phyloP scores from a whole-genome alignment of 2,888 invertebrate genomes.

The Dendrolimus pini region DNA sequence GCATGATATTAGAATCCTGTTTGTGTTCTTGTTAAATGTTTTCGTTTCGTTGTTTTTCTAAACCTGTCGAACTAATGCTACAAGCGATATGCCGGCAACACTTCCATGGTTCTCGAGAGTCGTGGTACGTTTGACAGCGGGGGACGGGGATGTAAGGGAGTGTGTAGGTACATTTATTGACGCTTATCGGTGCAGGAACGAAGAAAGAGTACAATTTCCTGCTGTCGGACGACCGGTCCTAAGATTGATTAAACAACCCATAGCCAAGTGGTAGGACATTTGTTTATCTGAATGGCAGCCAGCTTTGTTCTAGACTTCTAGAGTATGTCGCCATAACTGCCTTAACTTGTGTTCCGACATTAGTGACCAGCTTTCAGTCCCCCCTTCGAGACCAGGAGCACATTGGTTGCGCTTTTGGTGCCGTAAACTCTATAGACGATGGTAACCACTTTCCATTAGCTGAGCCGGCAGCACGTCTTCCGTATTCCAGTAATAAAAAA shows the following conservation, averaged over 20 bases:
- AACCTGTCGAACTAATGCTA: no score
- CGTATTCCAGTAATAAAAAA: not conserved
- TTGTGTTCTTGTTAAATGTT: no score
- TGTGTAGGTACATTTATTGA: not conserved
- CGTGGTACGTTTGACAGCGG: no score
- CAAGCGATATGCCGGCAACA: no score
- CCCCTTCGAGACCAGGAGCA: not conserved
- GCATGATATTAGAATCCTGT: no score
- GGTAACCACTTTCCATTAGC: not conserved
- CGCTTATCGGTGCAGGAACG: not conserved
- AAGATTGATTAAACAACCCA: not conserved
- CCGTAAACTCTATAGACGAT: not conserved
- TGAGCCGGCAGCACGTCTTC: not conserved
- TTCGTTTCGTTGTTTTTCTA: no score
- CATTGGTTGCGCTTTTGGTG: not conserved
- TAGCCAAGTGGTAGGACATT: not conserved
- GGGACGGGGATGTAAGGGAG: no score
- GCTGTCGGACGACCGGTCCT: not conserved
- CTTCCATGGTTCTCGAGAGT: no score
- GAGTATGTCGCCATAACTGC: not conserved
- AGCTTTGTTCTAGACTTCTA: not conserved
- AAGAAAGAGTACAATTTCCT: not conserved
- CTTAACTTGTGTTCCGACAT: not conserved
- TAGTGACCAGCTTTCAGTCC: not conserved
- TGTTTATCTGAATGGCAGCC: not conserved